These are phyloP conservation scores for Corythoichthys haematopterus DNA, from an alignment of 2,113 vertebrate genomes.

Conservation along the genomic window DNA sequence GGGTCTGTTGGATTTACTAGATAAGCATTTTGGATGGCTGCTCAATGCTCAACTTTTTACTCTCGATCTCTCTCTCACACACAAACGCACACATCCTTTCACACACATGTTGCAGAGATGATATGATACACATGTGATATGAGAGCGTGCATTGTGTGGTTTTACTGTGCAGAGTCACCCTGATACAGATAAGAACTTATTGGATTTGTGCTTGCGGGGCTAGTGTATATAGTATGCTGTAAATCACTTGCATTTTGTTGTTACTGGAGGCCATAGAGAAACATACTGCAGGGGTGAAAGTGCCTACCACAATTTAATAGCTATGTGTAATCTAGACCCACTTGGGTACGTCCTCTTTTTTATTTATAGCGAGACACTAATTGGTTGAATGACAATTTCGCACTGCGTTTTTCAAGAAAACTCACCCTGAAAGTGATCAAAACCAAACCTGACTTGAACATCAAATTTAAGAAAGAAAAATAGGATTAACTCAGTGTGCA, in stretches of 20 bases:
- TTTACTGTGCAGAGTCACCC: constrained; percentile 38
- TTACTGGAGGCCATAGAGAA: constrained; percentile 4
- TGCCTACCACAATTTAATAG: background rate
- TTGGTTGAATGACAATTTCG: background rate
- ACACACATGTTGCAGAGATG: constrained; percentile 25
- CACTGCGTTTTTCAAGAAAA: too few species aligned
- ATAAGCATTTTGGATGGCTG: constrained; percentile 62
- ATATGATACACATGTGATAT: constrained; percentile 48
- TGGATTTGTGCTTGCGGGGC: constrained; percentile 24
- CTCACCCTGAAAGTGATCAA: background rate
- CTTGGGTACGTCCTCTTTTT: background rate
- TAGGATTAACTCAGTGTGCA: too few species aligned
- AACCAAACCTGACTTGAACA: too few species aligned
- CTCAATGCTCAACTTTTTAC: constrained; percentile 40
- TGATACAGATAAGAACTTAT: constrained; percentile 40
- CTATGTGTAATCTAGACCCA: background rate
- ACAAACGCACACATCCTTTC: constrained; percentile 2
- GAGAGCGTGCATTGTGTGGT: constrained; percentile 41
- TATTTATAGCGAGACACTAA: background rate
- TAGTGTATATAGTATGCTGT: constrained; percentile 7
- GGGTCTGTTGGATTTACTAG: constrained; percentile 60
- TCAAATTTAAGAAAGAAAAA: too few species aligned
- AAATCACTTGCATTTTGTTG: background rate
- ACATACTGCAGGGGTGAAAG: constrained; percentile 1
- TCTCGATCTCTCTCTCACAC: background rate